phyloP scores from a whole-genome alignment of 2,113 vertebrate species.

The Seriola rivoliana region DNA sequence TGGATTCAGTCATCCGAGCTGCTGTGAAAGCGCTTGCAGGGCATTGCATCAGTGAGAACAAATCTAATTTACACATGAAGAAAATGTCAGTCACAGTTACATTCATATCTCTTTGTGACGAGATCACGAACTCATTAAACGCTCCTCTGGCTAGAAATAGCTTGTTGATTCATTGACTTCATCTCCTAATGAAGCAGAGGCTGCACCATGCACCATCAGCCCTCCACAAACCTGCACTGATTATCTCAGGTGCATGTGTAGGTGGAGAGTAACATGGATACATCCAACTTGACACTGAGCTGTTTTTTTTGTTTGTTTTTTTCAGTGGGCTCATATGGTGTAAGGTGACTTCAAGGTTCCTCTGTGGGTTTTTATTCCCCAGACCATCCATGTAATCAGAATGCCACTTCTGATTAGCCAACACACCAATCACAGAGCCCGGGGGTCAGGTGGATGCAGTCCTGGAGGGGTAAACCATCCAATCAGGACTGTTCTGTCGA shows the following conservation, averaged over 20 bases:
- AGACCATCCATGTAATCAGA: slow-evolving; percentile 66
- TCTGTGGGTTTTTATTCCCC: slow-evolving; percentile 56
- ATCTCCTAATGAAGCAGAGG: slow-evolving; percentile 27
- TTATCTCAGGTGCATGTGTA: slow-evolving; percentile 40
- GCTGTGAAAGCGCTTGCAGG: neutral
- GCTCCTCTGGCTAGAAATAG: slow-evolving; percentile 32
- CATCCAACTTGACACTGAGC: slow-evolving; percentile 41
- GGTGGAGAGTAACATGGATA: slow-evolving; percentile 35
- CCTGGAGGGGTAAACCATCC: slow-evolving; percentile 42
- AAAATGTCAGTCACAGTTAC: slow-evolving; percentile 53
- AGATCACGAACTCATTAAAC: slow-evolving; percentile 46
- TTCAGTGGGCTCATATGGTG: slow-evolving; percentile 13
- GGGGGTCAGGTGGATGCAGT: slow-evolving; percentile 35
- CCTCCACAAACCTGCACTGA: neutral
- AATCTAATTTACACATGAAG: slow-evolving; percentile 64
- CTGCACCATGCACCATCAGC: neutral
- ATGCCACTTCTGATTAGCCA: slow-evolving; percentile 73
- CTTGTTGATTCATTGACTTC: slow-evolving; percentile 31
- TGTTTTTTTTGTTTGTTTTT: neutral
- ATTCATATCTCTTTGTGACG: slow-evolving; percentile 34
- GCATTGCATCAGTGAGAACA: slow-evolving; percentile 40
- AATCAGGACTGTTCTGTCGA: slow-evolving; percentile 43
- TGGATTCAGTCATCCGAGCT: slow-evolving; percentile 5
- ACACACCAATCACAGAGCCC: slow-evolving; percentile 67
- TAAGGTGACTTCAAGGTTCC: slow-evolving; percentile 75